phyloP scores from a whole-genome alignment of 2,113 vertebrate genomes.

The Corythornis vintsioides region DNA sequence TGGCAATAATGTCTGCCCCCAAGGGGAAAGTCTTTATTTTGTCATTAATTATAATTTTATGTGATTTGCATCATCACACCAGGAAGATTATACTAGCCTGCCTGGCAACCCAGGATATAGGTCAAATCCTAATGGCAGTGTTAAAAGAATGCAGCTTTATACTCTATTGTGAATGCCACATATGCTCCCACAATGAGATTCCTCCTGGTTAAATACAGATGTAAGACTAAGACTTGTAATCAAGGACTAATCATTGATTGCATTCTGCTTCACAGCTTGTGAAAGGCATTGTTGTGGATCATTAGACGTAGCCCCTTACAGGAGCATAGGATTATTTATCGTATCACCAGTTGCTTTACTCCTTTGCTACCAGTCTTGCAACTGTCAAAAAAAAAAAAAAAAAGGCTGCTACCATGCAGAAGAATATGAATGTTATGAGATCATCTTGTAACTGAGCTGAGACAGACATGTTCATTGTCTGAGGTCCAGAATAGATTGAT shows the following conservation, averaged over 20 bases:
- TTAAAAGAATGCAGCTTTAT: slow-evolving; percentile 26
- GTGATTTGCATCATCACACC: slow-evolving; percentile 49
- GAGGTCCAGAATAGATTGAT: background rate
- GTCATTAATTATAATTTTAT: slow-evolving; percentile 61
- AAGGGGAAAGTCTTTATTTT: slow-evolving; percentile 56
- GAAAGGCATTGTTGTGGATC: slow-evolving; percentile 61
- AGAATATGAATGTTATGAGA: background rate
- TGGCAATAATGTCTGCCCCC: slow-evolving; percentile 46
- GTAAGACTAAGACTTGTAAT: slow-evolving; percentile 56
- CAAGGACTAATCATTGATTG: slow-evolving; percentile 53
- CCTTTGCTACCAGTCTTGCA: slow-evolving; percentile 7
- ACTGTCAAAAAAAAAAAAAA: background rate
- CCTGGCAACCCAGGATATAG: slow-evolving; percentile 40
- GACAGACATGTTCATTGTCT: background rate
- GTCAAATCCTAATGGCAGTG: slow-evolving; percentile 39
- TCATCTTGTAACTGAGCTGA: background rate
- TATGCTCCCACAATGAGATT: slow-evolving; percentile 24
- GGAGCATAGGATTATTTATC: slow-evolving; percentile 65
- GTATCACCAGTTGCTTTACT: slow-evolving; percentile 40
- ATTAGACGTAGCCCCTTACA: slow-evolving; percentile 49
- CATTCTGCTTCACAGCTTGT: slow-evolving; percentile 63
- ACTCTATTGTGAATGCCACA: background rate
- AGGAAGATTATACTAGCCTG: slow-evolving; percentile 21
- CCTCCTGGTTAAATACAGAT: slow-evolving; percentile 54
- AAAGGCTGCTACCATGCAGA: background rate